These are phyloP conservation scores for Drosophila anceps DNA, from an alignment of 2,888 invertebrate genomes.

Conservation along the genomic window DNA sequence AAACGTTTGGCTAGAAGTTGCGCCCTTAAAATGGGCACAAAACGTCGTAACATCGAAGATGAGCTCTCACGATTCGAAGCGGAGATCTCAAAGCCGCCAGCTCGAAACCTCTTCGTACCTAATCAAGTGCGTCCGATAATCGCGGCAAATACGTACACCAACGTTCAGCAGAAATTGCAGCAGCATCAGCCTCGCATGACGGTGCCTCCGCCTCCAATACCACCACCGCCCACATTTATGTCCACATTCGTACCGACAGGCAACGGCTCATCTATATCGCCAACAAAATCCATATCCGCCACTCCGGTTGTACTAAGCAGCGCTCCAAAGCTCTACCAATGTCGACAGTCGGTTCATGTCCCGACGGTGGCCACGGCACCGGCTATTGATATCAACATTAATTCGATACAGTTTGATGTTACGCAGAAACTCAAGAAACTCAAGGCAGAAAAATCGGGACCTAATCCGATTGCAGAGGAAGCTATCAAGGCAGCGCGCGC, in stretches of 20 bases:
- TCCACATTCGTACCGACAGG: conserved; percentile 85
- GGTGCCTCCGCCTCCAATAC: conserved; percentile 83
- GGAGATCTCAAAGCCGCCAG: conserved; percentile 89
- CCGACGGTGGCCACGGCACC: conserved; percentile 81
- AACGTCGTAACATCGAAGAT: conserved; percentile 91
- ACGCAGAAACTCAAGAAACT: conserved; percentile 88
- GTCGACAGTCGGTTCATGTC: conserved; percentile 86
- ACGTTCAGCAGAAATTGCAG: conserved; percentile 89
- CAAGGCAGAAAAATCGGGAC: conserved; percentile 89
- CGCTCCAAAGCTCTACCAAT: conserved; percentile 89
- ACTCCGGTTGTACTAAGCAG: conserved; percentile 89
- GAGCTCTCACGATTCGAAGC: conserved; percentile 97
- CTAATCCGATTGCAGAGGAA: conserved; percentile 88
- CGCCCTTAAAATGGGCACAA: conserved; percentile 79
- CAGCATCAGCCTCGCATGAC: conserved; percentile 85
- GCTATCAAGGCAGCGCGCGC: conserved; percentile 88
- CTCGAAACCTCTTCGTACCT: conserved; percentile 85
- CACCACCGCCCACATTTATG: conserved; percentile 85
- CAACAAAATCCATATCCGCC: conserved; percentile 64
- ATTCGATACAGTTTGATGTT: conserved; percentile 87
- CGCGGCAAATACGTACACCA: conserved; percentile 90
- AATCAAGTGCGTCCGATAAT: conserved; percentile 88
- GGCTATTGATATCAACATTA: conserved; percentile 86
- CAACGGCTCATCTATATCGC: conserved; percentile 34
- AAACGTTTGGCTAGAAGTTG: not conserved